phyloP scores from a whole-genome alignment of 2,797 vertebrate species.

The Hyperoplus lanceolatus region DNA sequence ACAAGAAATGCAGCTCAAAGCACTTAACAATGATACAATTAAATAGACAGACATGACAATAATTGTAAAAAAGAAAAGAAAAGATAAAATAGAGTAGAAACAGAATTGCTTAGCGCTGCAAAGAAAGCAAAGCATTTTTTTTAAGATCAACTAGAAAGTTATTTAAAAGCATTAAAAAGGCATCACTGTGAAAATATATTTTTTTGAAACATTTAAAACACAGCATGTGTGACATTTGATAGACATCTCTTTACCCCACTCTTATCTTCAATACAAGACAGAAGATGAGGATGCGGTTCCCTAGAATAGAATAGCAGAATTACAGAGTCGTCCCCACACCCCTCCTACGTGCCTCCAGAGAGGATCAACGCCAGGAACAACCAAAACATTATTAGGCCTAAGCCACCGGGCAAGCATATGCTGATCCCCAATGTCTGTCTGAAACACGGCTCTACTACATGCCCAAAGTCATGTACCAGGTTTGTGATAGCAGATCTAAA shows the following conservation, averaged over 20 bases:
- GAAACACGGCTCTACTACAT: slow-evolving; percentile 26
- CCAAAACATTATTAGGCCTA: slow-evolving; percentile 51
- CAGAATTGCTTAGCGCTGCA: too few relatives aligned
- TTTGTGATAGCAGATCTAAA: slow-evolving; percentile 50
- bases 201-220: too few relatives aligned
- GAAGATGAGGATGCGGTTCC: slow-evolving; percentile 32
- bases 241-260: neutral
- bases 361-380: slow-evolving; percentile 65
- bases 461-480: slow-evolving; percentile 3
- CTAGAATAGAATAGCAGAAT: slow-evolving; percentile 72
- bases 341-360: slow-evolving; percentile 67
- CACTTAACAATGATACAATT: too few relatives aligned
- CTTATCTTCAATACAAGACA: slow-evolving; percentile 34
- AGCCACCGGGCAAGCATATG: slow-evolving; percentile 37
- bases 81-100: too few relatives aligned
- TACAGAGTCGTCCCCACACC: slow-evolving; percentile 65
- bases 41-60: too few relatives aligned
- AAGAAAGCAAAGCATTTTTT: too few relatives aligned
- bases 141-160: too few relatives aligned
- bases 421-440: slow-evolving; percentile 35
- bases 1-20: too few relatives aligned
- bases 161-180: too few relatives aligned
- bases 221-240: too few relatives aligned
- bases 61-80: too few relatives aligned
- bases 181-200: too few relatives aligned